Conservation (phyloP, 1,140 invertebrate genomes). For the Oreohelix idahoensis region DNA sequence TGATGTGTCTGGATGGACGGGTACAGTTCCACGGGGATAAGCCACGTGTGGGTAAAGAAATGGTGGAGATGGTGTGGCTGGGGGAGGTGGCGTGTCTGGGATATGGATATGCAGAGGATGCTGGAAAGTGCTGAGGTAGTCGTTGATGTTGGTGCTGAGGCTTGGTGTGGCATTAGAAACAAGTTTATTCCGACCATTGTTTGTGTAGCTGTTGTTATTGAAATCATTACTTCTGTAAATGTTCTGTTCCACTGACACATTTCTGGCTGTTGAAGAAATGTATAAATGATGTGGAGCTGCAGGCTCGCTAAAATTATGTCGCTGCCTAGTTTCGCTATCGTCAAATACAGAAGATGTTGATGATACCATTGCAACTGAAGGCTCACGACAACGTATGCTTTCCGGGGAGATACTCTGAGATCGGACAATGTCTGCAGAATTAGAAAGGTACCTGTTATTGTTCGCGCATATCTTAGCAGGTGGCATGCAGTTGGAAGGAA, state of each 20-base stretch:
- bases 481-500: not conserved
- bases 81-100: not conserved
- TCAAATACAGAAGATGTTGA: not conserved
- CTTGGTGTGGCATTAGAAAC: not conserved
- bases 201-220: not conserved
- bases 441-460: not conserved
- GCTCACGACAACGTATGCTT: not conserved
- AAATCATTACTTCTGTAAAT: not conserved
- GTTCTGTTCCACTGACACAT: not conserved
- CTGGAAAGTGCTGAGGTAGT: slow-evolving; percentile 2
- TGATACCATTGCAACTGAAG: not conserved
- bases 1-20: not conserved
- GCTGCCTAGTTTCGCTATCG: not conserved
- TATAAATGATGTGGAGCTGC: not conserved
- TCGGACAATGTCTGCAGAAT: not conserved
- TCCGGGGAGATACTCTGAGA: slow-evolving; percentile 12
- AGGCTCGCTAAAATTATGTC: not conserved
- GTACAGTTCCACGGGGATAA: not conserved
- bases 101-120: slow-evolving; percentile 32
- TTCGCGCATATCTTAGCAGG: not conserved
- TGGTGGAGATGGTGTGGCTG: not conserved
- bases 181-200: not conserved
- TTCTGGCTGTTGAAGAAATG: not conserved
- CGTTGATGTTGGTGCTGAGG: slow-evolving; percentile 4
- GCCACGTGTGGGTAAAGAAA: not conserved